Evolutionary conservation across 2,113 vertebrate species (phyloP), one percentile per base, ranked within the genome.

Genomic region (Neogobius melanostomus): DNA sequence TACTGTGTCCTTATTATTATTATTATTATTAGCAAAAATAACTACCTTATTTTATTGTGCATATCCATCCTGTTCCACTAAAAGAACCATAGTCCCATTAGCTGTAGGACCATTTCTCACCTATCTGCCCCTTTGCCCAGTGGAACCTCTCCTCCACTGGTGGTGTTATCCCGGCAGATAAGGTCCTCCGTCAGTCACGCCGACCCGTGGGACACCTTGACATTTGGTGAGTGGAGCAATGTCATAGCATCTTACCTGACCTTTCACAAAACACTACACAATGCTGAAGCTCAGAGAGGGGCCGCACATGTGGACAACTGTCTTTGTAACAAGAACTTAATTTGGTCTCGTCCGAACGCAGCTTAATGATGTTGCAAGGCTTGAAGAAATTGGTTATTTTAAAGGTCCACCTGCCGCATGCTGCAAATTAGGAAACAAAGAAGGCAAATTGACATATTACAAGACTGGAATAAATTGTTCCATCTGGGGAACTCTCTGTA

Each of bases 211-310:
- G 84, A 89, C 82, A 83, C 67, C 56, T 49, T 91, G 90, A 81
- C 90, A 91, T 91, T 91, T 91, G 74, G 76, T 49, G 85, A 84
- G 87, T 72, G 9, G 69, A 78, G 76, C 82, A 87, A 72, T 81
- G 83, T 86, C 80, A 71, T 73, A 75, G 81, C 74, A 83, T 85
- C 82, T 88, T 82, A 77, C 76, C 64, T 85, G 87, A 92, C 90
- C 89, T 90, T 90, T 90, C 83, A 80, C 83, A 72, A 77, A 61
- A 68, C 80, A 83, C 47, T 56, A 64, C 56, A 64, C 75, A 64
- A 59, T 59, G 66, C 50, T 6, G 28, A 63, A 48, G 70, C 17
- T 11, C 7, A 56, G 71, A 48, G 64, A 75, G 47, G 44, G 4
- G 9, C 69, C 6, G 72, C 44, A 51, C 72, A 53, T 48, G 42